phyloP scores from a whole-genome alignment of 2,113 vertebrate genomes.

The Serinus canaria region DNA sequence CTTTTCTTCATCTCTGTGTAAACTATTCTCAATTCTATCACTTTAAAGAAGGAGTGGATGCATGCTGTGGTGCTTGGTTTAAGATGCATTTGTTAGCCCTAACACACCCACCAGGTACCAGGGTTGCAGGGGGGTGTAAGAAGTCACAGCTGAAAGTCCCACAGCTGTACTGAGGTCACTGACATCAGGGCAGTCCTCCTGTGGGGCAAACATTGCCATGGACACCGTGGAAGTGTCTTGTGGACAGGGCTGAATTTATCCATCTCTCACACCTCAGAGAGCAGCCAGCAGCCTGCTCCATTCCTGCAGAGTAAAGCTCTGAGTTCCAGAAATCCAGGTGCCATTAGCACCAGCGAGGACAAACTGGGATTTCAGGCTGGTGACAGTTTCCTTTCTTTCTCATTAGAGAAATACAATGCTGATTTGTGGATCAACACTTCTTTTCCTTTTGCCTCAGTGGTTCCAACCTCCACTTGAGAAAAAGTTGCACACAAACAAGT shows the following conservation, averaged over 20 bases:
- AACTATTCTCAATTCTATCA: fast-evolving
- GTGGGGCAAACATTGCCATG: neutral
- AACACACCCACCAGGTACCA: neutral
- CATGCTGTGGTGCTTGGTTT: neutral
- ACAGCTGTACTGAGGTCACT: neutral
- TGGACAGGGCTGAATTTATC: neutral
- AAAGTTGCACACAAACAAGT: neutral
- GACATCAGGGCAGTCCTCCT: neutral
- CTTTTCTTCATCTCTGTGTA: neutral
- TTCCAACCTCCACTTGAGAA: neutral
- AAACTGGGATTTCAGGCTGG: neutral
- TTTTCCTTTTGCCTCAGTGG: neutral
- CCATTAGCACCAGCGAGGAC: neutral
- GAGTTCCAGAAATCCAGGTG: neutral
- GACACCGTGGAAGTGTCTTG: neutral
- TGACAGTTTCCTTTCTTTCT: neutral
- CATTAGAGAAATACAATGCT: fast-evolving
- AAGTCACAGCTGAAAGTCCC: neutral
- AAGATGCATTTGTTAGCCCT: neutral
- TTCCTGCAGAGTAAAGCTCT: neutral
- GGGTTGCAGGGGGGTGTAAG: neutral
- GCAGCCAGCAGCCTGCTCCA: neutral
- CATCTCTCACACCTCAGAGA: fast-evolving
- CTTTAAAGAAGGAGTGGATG: neutral
- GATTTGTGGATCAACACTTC: neutral